Base-by-base conservation (phyloP, 2,888 invertebrate species). In the Pterobdella sp. region DNA sequence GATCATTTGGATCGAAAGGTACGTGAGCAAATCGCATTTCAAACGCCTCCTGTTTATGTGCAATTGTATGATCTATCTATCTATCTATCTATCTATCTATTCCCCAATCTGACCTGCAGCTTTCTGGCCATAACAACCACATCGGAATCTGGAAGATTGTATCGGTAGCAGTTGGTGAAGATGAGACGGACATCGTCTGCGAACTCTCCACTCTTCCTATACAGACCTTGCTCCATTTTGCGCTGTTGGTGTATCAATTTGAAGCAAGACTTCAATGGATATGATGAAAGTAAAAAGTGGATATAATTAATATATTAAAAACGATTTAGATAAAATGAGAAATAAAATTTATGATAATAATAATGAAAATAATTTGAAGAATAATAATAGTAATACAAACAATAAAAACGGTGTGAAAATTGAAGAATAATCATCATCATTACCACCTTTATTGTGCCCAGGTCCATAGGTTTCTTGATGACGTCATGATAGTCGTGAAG, bases 391-490 rank as follows among this genome's bases (percentile, higher is more conserved):
- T n/a, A n/a, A n/a, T n/a, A n/a, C n/a, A n/a, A n/a, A n/a, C n/a
- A n/a, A n/a, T n/a, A n/a, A n/a, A n/a, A n/a, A n/a, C n/a, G n/a
- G n/a, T n/a, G n/a, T n/a, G n/a, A n/a, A n/a, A n/a, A n/a, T n/a
- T n/a, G n/a, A n/a, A n/a, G n/a, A n/a, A n/a, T n/a, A n/a, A n/a
- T n/a, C n/a, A n/a, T n/a, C n/a, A n/a, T n/a, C n/a, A n/a, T n/a
- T n/a, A n/a, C 18, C 35, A 84, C 83, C 87, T 95, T 96, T 31
- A 97, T 93, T 70, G 95, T 95, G 69, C 94, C 93, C 82, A 98
- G 88, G 86, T 98, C 98, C 98, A 98, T 98, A n/a, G 98, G 98
- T 84, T 94, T 92, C 85, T 94, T 95, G 81, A 99, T 96, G 81
- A 98, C 93, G 82, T 86, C 94, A 86, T 95, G 93, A 86, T 98